A percentile compares a stretch with the other conserved stretches of the same genome.
These are phyloP conservation scores for Scomber japonicus DNA, from an alignment of 2,113 vertebrate species.

Conservation along the genomic window DNA sequence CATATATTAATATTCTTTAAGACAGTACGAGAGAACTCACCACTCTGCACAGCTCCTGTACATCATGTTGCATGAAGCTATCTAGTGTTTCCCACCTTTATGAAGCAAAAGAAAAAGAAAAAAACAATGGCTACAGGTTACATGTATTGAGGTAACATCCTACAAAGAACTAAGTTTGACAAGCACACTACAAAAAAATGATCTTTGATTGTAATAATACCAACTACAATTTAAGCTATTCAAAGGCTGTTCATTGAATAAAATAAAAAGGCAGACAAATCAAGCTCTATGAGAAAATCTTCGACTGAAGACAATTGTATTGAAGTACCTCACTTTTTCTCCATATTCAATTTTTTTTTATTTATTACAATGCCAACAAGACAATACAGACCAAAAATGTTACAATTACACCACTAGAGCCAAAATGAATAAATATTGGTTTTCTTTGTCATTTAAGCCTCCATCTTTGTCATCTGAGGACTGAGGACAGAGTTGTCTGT, in stretches of 20 bases:
- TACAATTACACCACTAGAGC: not conserved
- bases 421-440: not conserved
- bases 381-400: not conserved
- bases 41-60: conserved; percentile 98
- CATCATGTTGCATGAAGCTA: conserved; percentile 99
- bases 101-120: conserved; percentile 31
- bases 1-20: not conserved
- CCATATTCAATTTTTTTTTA: not conserved
- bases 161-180: not conserved
- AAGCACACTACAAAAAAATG: not conserved
- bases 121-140: not conserved
- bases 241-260: too few relatives aligned
- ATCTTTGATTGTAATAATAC: too few relatives aligned
- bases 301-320: not conserved
- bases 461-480: not conserved
- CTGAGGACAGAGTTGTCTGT: not conserved
- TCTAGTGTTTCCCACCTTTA: conserved; percentile 98
- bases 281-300: not conserved
- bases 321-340: too few relatives aligned
- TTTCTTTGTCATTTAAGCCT: not conserved
- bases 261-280: not conserved
- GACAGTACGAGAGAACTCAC: conserved; percentile 84
- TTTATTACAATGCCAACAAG: too few relatives aligned
- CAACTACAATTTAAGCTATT: too few relatives aligned
- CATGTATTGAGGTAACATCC: not conserved